Evolutionary conservation across 2,113 vertebrate species (phyloP), one percentile per base, ranked within the genome.

Genomic region (Erythrocebus patas): DNA sequence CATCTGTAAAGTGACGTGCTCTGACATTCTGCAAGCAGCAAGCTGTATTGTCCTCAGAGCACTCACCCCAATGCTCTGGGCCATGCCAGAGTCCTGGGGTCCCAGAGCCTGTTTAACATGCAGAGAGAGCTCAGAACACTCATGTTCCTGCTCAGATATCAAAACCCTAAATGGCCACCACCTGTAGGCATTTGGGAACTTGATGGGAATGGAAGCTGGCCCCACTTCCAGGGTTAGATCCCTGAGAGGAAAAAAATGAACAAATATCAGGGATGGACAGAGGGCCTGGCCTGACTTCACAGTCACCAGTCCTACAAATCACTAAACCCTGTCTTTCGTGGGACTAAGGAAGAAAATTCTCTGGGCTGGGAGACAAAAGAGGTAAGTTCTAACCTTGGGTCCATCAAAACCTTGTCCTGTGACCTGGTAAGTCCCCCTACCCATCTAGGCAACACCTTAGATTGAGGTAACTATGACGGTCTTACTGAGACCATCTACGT

Each of bases 391-490:
- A 59, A 25, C 68, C 57, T 9, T 13, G 40, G n/a, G 35, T 66
- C 79, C 2, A 3, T 32, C 32, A 38, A 18, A 32, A 61, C 43
- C 50, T 72, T 81, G 73, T 70, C 35, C 2, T 10, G 17, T 43
- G 90, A 59, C 16, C 52, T 75, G 61, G 55, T 30, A 57, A 57
- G 5, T 17, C 57, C 75, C 50, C 50, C 50, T 32, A 25, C 12
- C 50, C 66, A 30, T 18, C 9, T 6, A n/a, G 35, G 35, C 5
- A 27, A 0, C 2, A 38, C 59, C 22, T 35, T 52, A 64, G 61
- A 50, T 16, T 0, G 5, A 14, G 61, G 30, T 7, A 8, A 2
- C 6, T 7, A 0, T 12, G 18, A 8, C 0, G 4, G 5, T 30
- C 70, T 32, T 75, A 2, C 43, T 17, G 43, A 85, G 25, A 55